Conservation (phyloP, 2,797 vertebrate genomes). For the Gymnocypris eckloni region DNA sequence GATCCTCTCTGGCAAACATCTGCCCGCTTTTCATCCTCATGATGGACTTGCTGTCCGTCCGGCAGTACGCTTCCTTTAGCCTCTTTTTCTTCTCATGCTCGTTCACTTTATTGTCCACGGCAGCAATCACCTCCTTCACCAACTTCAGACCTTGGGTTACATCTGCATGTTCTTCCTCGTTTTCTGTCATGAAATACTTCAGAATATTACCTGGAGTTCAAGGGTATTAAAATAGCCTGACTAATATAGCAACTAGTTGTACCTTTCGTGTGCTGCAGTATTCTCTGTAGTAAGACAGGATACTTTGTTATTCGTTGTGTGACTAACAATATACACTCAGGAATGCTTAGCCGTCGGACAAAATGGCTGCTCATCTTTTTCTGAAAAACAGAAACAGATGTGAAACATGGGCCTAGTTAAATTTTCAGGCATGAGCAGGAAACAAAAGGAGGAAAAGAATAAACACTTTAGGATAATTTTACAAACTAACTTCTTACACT, state of each 20-base stretch:
- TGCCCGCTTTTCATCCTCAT: slow-evolving; percentile 94
- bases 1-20: slow-evolving; percentile 93
- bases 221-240: background rate
- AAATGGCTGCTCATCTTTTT: slow-evolving; percentile 91
- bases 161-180: slow-evolving; percentile 81
- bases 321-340: slow-evolving; percentile 90
- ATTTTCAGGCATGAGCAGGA: slow-evolving; percentile 14
- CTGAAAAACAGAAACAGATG: slow-evolving; percentile 69
- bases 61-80: slow-evolving; percentile 87
- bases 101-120: slow-evolving; percentile 88
- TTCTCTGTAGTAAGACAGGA: slow-evolving; percentile 89
- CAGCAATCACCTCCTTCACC: slow-evolving; percentile 87
- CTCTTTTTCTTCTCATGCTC: slow-evolving; percentile 89
- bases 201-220: background rate
- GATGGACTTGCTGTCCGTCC: slow-evolving; percentile 92
- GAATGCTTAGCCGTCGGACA: slow-evolving; percentile 88
- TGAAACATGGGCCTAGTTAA: slow-evolving; percentile 7
- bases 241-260: background rate
- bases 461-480: background rate
- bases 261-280: slow-evolving; percentile 91
- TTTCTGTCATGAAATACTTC: slow-evolving; percentile 73
- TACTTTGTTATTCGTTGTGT: slow-evolving; percentile 96
- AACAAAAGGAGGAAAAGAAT: slow-evolving; percentile 4
- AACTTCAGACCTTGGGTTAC: slow-evolving; percentile 82
- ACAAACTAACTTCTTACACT: background rate